phyloP scores from a whole-genome alignment of 2,797 vertebrate genomes.

The Macropodus opercularis region DNA sequence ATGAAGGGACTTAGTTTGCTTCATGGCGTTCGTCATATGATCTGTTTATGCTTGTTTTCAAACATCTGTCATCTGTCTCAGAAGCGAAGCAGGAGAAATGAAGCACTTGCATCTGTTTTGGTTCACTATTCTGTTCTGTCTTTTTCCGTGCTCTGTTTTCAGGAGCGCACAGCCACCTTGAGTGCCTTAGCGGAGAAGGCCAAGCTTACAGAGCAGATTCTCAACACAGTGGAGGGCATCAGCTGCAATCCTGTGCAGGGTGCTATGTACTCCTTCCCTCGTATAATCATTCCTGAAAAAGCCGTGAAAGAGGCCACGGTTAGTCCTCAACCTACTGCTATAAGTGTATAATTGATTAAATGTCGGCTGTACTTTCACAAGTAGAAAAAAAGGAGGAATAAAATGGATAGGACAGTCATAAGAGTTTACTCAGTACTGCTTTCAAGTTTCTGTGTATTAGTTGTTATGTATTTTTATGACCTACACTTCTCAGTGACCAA shows the following conservation, averaged over 20 bases:
- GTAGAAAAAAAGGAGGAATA: neutral
- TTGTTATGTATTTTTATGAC: neutral
- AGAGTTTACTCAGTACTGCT: neutral
- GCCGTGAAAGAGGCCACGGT: conserved; percentile 87
- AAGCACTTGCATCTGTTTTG: conserved; percentile 8
- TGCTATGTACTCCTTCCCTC: conserved; percentile 92
- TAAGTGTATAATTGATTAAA: conserved; percentile 1
- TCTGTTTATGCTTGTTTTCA: neutral
- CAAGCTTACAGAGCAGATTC: conserved; percentile 85
- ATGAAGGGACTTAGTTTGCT: neutral
- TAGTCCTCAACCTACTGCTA: conserved; percentile 23
- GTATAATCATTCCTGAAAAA: conserved; percentile 82
- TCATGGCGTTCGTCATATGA: neutral
- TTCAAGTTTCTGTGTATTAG: no score
- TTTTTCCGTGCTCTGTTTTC: neutral
- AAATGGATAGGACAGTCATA: neutral
- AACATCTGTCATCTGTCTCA: neutral
- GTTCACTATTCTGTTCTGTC: neutral
- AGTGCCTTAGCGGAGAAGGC: conserved; percentile 87
- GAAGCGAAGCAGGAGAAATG: neutral
- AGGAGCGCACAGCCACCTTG: conserved; percentile 87
- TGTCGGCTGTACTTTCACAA: neutral
- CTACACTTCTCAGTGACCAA: neutral
- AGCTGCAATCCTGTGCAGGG: conserved; percentile 92
- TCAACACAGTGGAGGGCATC: conserved; percentile 87